Evolutionary conservation across 2,888 invertebrate species (phyloP), one percentile per base, ranked within the genome.

Genomic region (Osmoderma eremita): DNA sequence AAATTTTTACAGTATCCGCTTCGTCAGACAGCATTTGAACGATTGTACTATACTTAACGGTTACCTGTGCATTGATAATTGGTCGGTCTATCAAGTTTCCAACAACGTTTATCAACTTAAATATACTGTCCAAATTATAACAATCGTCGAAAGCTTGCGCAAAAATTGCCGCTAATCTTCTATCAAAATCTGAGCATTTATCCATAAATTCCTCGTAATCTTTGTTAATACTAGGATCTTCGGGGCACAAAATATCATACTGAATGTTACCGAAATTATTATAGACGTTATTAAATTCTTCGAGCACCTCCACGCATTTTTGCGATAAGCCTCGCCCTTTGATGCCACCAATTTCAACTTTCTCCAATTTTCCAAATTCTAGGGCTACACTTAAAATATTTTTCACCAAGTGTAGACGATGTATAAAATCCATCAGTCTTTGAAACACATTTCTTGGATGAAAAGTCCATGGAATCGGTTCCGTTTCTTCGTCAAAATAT

Each of bases 311-410:
- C 45, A 75, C 73, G 50, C 78, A 77, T 71, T 79, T 81, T 30
- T 76, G 75, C 0, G 81, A 80, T 13, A 81, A 72, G 5, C 75
- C 54, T 24, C 81, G 72, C 0, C 82, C 82, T 73, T 78, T 80
- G 2, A 83, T 74, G 1, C 83, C 83, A 0, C 80, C 82, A 69
- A 83, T 78, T 72, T 82, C 83, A 0, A 83, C 88, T 78, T 93
- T 94, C 80, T 97, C 97, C 69, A 97, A 81, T 78, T 95, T 95
- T 49, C 89, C 82, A 80, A 94, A 94, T 79, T 97, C 96, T 1
- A 90, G 84, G 0, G 91, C 91, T 0, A 91, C 90, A 45, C 89
- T 87, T 71, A 96, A 88, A 70, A 97, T 86, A 1, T 84, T 83
- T 82, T 91, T 84, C 3, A 94, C 85, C 76, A 90, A 85, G 58